phyloP scores from a whole-genome alignment of 1,140 invertebrate species.

The Augochlora pura region DNA sequence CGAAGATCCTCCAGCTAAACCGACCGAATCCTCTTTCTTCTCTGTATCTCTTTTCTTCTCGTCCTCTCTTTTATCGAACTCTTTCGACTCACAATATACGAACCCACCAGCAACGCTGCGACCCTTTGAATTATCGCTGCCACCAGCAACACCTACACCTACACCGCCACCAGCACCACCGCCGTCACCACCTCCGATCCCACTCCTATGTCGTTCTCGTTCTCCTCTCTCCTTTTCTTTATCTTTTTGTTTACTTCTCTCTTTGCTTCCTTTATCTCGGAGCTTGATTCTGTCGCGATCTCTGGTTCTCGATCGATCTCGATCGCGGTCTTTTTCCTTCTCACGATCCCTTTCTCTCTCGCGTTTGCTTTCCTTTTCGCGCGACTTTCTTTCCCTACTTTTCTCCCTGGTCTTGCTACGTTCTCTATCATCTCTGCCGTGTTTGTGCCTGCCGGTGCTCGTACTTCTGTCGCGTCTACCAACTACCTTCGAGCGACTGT shows the following conservation, averaged over 20 bases:
- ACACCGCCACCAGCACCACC: too few relatives aligned
- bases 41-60: slow-evolving; percentile 62
- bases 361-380: slow-evolving; percentile 69
- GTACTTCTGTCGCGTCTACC: slow-evolving; percentile 63
- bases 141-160: too few relatives aligned
- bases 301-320: slow-evolving; percentile 61
- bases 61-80: slow-evolving; percentile 63
- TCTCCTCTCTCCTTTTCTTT: slow-evolving; percentile 34
- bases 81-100: slow-evolving; percentile 59
- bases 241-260: slow-evolving; percentile 56
- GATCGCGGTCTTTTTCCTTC: slow-evolving; percentile 62
- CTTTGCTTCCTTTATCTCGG: slow-evolving; percentile 60
- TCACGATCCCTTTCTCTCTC: slow-evolving; percentile 71
- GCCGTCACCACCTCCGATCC: too few relatives aligned
- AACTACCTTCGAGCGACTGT: slow-evolving; percentile 57
- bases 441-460: slow-evolving; percentile 70
- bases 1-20: slow-evolving; percentile 19
- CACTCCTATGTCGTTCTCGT: slow-evolving; percentile 66
- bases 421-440: slow-evolving; percentile 59
- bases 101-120: slow-evolving; percentile 35
- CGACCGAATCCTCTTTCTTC: slow-evolving; percentile 64
- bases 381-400: slow-evolving; percentile 71
- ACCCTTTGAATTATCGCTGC: slow-evolving; percentile 33
- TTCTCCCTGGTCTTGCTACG: slow-evolving; percentile 71
- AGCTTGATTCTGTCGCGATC: slow-evolving; percentile 63